Conservation (phyloP, 2,113 vertebrate genomes). For the Chlamydotis undulata region DNA sequence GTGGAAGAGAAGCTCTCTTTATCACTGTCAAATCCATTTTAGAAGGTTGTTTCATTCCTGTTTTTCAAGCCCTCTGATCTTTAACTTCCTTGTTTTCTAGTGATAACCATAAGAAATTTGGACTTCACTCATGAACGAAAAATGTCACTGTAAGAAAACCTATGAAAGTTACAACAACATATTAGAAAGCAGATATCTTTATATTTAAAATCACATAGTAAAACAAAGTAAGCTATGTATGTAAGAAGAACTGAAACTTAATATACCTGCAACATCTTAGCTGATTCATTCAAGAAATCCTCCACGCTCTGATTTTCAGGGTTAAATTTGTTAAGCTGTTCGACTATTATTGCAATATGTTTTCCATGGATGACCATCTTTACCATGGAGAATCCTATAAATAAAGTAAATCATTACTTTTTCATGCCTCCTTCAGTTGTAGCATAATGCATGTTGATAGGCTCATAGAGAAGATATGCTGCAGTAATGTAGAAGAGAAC, state of each 20-base stretch:
- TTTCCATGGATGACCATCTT: constrained; percentile 81
- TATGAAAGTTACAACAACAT: neutral
- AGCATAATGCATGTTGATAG: constrained; percentile 10
- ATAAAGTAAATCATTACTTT: constrained; percentile 31
- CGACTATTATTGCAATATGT: constrained; percentile 75
- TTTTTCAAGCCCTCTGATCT: neutral
- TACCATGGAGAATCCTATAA: constrained; percentile 37
- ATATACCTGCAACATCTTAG: constrained; percentile 79
- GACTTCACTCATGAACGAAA: neutral
- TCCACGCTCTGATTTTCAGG: constrained; percentile 76
- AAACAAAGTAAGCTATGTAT: neutral
- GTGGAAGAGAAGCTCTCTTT: neutral
- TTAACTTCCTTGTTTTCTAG: neutral
- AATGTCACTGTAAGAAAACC: neutral
- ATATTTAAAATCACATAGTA: neutral
- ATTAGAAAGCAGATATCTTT: neutral
- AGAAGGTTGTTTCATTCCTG: neutral
- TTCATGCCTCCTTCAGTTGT: neutral
- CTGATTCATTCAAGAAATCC: constrained; percentile 77
- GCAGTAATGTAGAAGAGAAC: constrained; percentile 10
- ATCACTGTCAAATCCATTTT: neutral
- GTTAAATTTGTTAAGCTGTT: constrained; percentile 79
- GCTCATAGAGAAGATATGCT: neutral
- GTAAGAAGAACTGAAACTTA: neutral
- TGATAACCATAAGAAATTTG: neutral